A percentile compares a stretch with the other conserved stretches of the same genome.
phyloP scores from a whole-genome alignment of 2,888 invertebrate genomes.

The Leucoptera coffeella region DNA sequence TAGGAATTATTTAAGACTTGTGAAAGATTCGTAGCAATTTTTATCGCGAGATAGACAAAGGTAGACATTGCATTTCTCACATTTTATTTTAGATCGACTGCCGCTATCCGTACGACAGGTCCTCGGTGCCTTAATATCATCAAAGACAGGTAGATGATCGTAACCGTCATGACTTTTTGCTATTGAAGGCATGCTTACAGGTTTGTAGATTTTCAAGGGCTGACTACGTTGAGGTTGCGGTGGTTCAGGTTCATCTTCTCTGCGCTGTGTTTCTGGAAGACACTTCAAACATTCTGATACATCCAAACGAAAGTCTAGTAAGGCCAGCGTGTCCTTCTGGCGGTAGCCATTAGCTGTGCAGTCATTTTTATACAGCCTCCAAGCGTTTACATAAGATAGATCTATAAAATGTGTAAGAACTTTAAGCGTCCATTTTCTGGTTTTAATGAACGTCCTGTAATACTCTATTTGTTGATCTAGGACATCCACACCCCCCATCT shows the following conservation, averaged over 20 bases:
- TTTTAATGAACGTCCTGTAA: conserved; percentile 12
- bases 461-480: conserved; percentile 10
- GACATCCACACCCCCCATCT: conserved; percentile 8
- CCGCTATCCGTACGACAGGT: conserved; percentile 9
- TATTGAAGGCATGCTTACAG: conserved; percentile 8
- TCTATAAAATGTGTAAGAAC: conserved; percentile 11
- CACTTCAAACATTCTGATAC: conserved; percentile 5
- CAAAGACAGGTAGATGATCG: conserved; percentile 9
- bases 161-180: conserved; percentile 11
- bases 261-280: conserved; percentile 3
- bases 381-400: conserved; percentile 10
- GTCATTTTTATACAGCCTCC: conserved; percentile 9
- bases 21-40: too few relatives aligned
- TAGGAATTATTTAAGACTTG: conserved; percentile 2
- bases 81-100: conserved; percentile 9
- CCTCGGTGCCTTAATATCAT: conserved; percentile 10
- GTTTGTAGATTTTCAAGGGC: conserved; percentile 2
- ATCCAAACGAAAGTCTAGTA: conserved; percentile 7
- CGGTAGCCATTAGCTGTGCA: conserved; percentile 3
- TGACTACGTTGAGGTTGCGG: not conserved
- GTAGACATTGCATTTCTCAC: conserved; percentile 9
- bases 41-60: conserved; percentile 7
- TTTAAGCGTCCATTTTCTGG: conserved; percentile 13
- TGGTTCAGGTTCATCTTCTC: conserved; percentile 2
- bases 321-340: conserved; percentile 4